Evolutionary conservation across 2,113 vertebrate species (phyloP).

Genomic region (Ptilonorhynchus violaceus): DNA sequence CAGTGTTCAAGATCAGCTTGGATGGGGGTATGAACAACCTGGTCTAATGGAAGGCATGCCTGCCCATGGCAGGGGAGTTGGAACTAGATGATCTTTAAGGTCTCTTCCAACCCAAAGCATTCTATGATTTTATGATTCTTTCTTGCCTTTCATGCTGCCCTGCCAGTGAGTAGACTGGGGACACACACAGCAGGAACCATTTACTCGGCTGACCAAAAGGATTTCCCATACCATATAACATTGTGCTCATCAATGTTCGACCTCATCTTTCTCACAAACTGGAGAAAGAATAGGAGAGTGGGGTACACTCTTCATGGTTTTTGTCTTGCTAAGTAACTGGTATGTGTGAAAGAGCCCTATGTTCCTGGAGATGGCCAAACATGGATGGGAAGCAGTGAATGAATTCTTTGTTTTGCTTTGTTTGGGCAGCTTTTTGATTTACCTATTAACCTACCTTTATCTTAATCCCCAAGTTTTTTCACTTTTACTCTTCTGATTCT

Average conservation of each 20-base stretch:
- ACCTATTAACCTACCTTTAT: not conserved
- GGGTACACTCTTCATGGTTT: fast-evolving
- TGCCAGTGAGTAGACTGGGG: not conserved
- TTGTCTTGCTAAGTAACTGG: not conserved
- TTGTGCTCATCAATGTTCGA: not conserved
- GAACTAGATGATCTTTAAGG: not conserved
- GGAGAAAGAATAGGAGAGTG: not conserved
- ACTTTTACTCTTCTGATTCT: not conserved
- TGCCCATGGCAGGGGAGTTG: not conserved
- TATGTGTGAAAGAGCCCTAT: fast-evolving
- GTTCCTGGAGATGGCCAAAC: not conserved
- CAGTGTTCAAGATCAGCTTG: not conserved
- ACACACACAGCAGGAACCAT: not conserved
- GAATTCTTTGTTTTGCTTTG: not conserved
- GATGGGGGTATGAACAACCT: not conserved
- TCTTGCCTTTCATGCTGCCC: not conserved
- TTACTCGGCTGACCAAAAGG: not conserved
- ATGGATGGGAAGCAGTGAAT: not conserved
- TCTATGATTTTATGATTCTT: not conserved
- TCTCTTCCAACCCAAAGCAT: not conserved
- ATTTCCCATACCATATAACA: not conserved
- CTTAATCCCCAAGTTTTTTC: not conserved
- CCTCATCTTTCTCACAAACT: too few species aligned
- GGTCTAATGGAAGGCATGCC: not conserved
- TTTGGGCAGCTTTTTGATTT: not conserved